Base-by-base conservation (phyloP, 2,113 vertebrate genomes). In the Paratilapia polleni region DNA sequence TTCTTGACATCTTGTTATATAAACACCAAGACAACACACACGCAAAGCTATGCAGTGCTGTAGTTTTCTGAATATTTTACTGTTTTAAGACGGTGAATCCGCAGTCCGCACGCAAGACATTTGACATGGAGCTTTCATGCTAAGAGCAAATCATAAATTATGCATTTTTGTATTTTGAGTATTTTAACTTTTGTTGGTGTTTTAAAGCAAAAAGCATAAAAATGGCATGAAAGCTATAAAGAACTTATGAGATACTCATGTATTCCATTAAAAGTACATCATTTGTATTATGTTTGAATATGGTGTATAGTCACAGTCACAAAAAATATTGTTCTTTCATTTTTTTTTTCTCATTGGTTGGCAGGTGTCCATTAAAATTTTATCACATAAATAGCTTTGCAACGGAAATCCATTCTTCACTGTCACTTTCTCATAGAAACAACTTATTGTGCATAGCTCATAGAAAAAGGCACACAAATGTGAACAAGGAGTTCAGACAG, bases 101-200 rank as follows among this genome's bases (percentile, higher is more conserved):
- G 2, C 43, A 41, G 59, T 63, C 4, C 63, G 13, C 22, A 63
- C 56, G 22, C 19, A 62, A n/a, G 57, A 63, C 3, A 41, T 70
- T 83, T 52, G 6, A 88, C 78, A 78, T 7, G 54, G 9, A 43
- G 61, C 57, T 80, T n/a, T 85, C 70, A 57, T 76, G 57, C 81
- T 82, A 60, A 78, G n/a, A 84, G 57, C 24, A 34, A 26, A 31
- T 49, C 59, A 88, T 88, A 28, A 77, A 82, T 85, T 62, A 82
- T 79, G 11, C 24, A 83, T 86, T 34, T 26, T 36, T 78, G 28
- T 31, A 31, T 31, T 31, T 31, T 31, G 28, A 15, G 36, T 52
- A 11, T 77, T 84, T 88, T 82, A 70, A 28, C 41, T 61, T 77
- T 86, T 88, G 78, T 86, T 78, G 10, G 22, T 77, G 14, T 74